Evolutionary conservation across 2,113 vertebrate genomes (phyloP), one percentile per base, ranked within the genome.

Genomic region (Callipepla californica): DNA sequence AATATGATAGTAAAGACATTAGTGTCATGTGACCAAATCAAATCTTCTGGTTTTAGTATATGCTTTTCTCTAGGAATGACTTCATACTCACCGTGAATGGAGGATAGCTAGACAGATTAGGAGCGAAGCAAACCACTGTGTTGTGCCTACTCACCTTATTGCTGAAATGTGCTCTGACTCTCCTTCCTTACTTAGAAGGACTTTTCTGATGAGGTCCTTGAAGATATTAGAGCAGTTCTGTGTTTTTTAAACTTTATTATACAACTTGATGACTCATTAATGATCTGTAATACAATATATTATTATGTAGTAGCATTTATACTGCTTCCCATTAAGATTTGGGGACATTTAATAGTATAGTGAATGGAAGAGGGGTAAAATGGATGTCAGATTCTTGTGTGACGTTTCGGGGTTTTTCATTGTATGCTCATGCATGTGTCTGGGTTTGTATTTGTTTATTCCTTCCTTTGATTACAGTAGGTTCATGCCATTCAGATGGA

Each of bases 351-450:
- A 73, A n/a, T 65, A 79, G 72, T 51, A 12, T 8, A 44, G 22
- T 18, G 34, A 36, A 32, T 61, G 26, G 48, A 79, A 80, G n/a
- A 84, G 42, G 45, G 32, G 36, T 40, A 32, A 73, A 95, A 66
- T 44, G 23, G 17, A 34, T 59, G 7, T 40, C 20, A 26, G 55
- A 63, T 63, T 75, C 11, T 47, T 38, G 65, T 75, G 42, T 45
- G 85, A 25, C 17, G 8, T 30, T 83, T 42, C 67, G 66, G 68
- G 40, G 48, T 38, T 16, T 91, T 85, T 75, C 47, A 20, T 83
- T 25, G 11, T 68, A 0, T 69, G 79, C 34, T 58, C 0, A 0
- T 38, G 30, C 6, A 1, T 2, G 21, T 78, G 40, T 55, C 72
- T 80, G 72, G 32, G 25, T 40, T 78, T 79, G 32, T 11, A 5